Conservation (phyloP, 2,797 vertebrate species). For the Limosa lapponica region DNA sequence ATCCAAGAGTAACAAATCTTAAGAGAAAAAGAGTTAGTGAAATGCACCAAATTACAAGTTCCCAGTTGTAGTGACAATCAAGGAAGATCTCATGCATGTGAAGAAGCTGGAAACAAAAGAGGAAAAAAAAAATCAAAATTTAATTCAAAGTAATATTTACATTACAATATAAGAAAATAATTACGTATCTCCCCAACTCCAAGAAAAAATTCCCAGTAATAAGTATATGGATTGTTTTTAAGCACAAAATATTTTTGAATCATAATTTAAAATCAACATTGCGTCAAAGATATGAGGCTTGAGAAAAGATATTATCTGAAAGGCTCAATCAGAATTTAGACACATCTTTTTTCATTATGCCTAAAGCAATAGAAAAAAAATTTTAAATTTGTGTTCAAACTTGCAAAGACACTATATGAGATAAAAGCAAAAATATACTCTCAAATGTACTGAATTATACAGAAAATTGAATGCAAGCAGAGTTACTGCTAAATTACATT, state of each 20-base stretch:
- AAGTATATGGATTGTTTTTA: not conserved
- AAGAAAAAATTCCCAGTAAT: not conserved
- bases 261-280: not conserved
- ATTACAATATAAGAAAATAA: not conserved
- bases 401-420: not conserved
- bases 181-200: not conserved
- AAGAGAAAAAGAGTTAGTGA: constrained; percentile 95
- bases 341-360: not conserved
- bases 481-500: not conserved
- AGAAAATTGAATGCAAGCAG: not conserved
- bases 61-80: constrained; percentile 98
- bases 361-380: not conserved
- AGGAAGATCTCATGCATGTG: constrained; percentile 95
- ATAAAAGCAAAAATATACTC: not conserved
- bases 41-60: constrained; percentile 94
- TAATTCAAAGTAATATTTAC: not conserved
- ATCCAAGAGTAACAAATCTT: constrained; percentile 96
- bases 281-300: not conserved
- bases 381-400: not conserved
- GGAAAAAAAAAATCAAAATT: not conserved
- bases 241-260: not conserved
- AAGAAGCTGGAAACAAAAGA: constrained; percentile 82
- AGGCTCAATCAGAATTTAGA: not conserved
- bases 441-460: not conserved
- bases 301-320: not conserved